Base-by-base conservation (phyloP, 1,140 invertebrate species). In the Camponotus pennsylvanicus region DNA sequence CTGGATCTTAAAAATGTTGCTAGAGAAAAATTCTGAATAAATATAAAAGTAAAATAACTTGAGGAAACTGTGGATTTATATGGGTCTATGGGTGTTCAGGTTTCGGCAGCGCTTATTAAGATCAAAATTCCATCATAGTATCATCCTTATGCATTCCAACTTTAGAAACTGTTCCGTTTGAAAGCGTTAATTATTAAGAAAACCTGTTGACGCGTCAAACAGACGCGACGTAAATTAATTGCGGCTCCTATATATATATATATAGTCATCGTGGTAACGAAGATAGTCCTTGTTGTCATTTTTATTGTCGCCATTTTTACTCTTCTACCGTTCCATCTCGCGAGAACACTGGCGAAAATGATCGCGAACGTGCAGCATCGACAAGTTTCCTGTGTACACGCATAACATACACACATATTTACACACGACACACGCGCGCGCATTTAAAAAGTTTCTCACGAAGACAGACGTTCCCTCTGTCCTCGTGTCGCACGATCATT, bases 401-500 rank as follows among this genome's bases (percentile, higher is more conserved):
- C 9, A 8, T 3, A 49, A 69, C 52, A 69, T 18, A 61, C 18
- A 55, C 63, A 55, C 49, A 59, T n/a, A 45, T n/a, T 21, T 34
- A 9, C 45, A 13, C 49, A 57, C 15, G 2, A 57, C 21, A 27
- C 27, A 21, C 32, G 27, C 52, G 45, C 78, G 61, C 45, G 21
- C n/a, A 70, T 80, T 73, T 71, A 32, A 21, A 27, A n/a, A 69
- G 52, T 83, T 63, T 73, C 42, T 73, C 77, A 61, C 73, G 57
- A 63, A 69, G 55, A 55, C 84, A 66, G 77, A 86, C 82, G 57
- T 86, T 85, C 76, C 80, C 57, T 79, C 59, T 76, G 70, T 82
- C 77, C 75, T 82, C 87, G 27, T 45, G 66, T 86, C 40, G 52
- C 76, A 42, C 42, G 70, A 83, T 42, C 52, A 49, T 71, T 55